A percentile compares a stretch with the other conserved stretches of the same genome.
phyloP scores from a whole-genome alignment of 2,113 vertebrate species.

The Lanius ludovicianus region DNA sequence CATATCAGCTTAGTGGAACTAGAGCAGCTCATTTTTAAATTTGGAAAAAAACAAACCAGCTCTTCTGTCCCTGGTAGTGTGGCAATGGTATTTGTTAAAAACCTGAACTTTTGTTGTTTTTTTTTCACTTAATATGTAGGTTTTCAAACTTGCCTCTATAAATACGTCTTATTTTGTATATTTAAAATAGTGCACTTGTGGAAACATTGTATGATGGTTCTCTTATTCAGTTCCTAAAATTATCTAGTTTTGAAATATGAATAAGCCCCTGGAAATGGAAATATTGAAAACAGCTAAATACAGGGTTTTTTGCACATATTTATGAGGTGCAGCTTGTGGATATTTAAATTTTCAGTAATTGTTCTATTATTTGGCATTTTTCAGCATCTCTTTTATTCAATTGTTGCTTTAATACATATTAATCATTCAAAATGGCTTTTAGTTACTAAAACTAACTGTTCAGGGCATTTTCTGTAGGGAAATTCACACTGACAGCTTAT shows the following conservation, averaged over 20 bases:
- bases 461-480: neutral
- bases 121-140: neutral
- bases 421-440: neutral
- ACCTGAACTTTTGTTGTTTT: neutral
- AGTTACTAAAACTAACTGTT: neutral
- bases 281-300: neutral
- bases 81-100: neutral
- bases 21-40: rapidly evolving
- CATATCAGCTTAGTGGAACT: neutral
- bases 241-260: neutral
- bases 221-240: neutral
- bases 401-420: neutral
- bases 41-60: neutral
- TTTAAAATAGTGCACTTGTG: neutral
- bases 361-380: neutral
- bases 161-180: neutral
- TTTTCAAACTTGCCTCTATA: neutral
- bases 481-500: neutral
- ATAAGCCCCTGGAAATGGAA: neutral
- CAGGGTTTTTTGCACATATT: neutral
- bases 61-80: neutral
- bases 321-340: neutral
- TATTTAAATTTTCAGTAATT: neutral
- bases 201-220: neutral
- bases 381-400: neutral